Evolutionary conservation across 2,888 invertebrate species (phyloP).

Genomic region (Xylota segnis): DNA sequence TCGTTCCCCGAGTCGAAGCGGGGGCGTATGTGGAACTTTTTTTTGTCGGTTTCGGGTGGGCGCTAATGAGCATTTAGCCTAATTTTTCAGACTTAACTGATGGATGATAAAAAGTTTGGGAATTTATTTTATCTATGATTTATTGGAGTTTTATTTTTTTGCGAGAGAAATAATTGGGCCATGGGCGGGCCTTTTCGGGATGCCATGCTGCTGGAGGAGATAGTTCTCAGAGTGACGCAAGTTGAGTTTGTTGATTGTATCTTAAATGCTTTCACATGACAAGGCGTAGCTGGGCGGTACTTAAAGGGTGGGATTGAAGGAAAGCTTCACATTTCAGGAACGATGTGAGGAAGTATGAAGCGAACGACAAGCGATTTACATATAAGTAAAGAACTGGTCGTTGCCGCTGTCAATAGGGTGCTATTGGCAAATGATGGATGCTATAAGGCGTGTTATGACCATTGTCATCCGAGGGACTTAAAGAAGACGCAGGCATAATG

Average conservation of each 20-base stretch:
- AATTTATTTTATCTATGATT: constrained; percentile 17
- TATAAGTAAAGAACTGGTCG: no score
- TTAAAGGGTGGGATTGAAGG: no score
- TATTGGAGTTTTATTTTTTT: not conserved
- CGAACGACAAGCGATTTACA: no score
- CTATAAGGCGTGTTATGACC: no score
- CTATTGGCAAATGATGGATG: no score
- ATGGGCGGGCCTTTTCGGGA: not conserved
- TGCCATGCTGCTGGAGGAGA: not conserved
- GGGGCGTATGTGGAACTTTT: constrained; percentile 35
- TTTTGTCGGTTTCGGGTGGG: not conserved
- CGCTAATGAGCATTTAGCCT: constrained; percentile 21
- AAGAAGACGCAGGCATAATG: no score
- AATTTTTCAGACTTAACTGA: constrained; percentile 22
- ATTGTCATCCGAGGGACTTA: no score
- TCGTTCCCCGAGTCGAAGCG: not conserved
- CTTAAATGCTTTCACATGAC: not conserved
- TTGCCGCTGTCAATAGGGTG: no score
- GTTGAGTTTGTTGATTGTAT: not conserved
- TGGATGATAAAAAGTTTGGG: constrained; percentile 20
- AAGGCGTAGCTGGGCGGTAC: no score
- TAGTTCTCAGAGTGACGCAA: not conserved
- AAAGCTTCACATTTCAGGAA: no score
- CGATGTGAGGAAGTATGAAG: no score
- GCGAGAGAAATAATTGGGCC: not conserved